These are phyloP conservation scores for Climacteris rufus DNA, from an alignment of 2,113 vertebrate species.

Conservation along the genomic window DNA sequence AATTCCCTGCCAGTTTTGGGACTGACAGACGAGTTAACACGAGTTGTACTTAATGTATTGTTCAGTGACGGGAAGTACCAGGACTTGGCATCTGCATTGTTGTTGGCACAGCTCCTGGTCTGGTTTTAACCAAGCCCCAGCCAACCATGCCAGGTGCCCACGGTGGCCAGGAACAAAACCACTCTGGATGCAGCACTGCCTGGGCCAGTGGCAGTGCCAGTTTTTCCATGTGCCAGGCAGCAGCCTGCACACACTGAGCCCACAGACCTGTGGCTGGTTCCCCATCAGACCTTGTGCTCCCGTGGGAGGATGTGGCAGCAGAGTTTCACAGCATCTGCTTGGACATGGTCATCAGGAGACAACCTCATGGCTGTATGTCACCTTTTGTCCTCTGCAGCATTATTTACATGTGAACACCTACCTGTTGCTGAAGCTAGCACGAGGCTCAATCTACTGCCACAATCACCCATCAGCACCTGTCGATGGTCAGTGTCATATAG, in stretches of 20 bases:
- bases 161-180: fast-evolving
- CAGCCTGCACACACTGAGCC: background rate
- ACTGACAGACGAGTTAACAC: background rate
- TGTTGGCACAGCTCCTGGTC: background rate
- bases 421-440: background rate
- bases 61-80: background rate
- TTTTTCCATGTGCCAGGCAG: background rate
- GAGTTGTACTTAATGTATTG: background rate
- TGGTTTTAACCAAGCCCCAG: background rate
- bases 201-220: fast-evolving
- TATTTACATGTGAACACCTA: background rate
- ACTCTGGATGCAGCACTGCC: background rate
- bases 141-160: background rate
- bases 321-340: background rate
- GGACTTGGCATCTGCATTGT: background rate
- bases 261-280: background rate
- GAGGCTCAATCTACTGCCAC: background rate
- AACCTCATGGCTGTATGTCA: background rate
- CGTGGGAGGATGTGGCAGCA: background rate
- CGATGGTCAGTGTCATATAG: background rate
- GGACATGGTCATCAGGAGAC: background rate
- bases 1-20: background rate
- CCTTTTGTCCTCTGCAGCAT: background rate
- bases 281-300: background rate
- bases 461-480: background rate